Conservation (phyloP, 2,797 vertebrate species). For the Artibeus lituratus region DNA sequence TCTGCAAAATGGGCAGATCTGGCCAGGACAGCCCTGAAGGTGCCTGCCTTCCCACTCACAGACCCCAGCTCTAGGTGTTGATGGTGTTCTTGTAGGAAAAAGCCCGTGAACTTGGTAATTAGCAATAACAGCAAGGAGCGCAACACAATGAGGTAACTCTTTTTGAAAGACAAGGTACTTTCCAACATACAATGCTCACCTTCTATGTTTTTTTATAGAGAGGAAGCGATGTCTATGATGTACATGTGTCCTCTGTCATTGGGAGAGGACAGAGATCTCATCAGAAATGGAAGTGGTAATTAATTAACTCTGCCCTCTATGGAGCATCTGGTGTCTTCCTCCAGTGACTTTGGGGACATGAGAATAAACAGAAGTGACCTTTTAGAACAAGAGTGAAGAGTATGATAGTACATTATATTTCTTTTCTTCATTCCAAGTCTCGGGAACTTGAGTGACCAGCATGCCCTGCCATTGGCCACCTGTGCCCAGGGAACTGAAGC, state of each 20-base stretch:
- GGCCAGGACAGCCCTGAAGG: neutral
- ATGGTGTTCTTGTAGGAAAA: neutral
- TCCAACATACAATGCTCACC: neutral
- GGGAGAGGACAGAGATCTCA: neutral
- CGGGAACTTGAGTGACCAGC: neutral
- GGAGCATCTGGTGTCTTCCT: neutral
- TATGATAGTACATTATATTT: neutral
- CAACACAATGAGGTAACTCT: fast-evolving
- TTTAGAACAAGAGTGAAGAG: neutral
- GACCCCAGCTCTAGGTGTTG: fast-evolving
- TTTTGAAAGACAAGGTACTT: neutral
- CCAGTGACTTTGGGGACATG: neutral
- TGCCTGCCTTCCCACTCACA: neutral
- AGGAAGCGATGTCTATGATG: neutral
- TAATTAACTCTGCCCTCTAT: neutral
- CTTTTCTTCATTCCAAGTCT: neutral
- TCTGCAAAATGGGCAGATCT: neutral
- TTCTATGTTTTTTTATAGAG: neutral
- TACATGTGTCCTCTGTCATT: neutral
- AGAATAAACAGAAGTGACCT: neutral
- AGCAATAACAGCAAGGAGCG: neutral
- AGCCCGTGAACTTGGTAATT: neutral
- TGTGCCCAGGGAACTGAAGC: neutral
- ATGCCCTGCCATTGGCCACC: neutral
- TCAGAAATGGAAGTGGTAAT: neutral